Evolutionary conservation across 2,888 invertebrate species (phyloP), one percentile per base, ranked within the genome.

Genomic region (Drosophila dives): DNA sequence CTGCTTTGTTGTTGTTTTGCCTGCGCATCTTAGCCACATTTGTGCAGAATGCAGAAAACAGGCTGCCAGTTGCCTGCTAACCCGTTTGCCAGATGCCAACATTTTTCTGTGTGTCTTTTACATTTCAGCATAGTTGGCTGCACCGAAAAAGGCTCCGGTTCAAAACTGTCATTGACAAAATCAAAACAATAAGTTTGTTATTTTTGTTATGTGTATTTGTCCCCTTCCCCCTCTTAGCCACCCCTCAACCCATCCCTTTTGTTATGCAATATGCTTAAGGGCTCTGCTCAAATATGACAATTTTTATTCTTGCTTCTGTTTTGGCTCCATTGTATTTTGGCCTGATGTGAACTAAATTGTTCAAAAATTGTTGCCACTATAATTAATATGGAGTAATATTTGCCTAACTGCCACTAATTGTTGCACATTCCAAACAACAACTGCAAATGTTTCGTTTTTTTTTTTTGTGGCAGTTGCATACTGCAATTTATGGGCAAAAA

Each of bases 141-240:
- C 89, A 86, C 89, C 68, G 72, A 60, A 72, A 78, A 77, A 79
- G 62, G 67, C 70, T 64, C 70, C 61, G 70, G 66, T 53, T 45
- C 23, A 59, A 75, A 67, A 65, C 72, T 86, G 89, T 80, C 85
- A 89, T 84, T 89, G 85, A 81, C 89, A 89, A 89, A 80, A 89
- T 85, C 87, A 80, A 85, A 85, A 89, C 89, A 89, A 89, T 85
- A 85, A 83, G 85, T 85, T 85, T 83, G 84, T 75, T 89, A 81
- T 89, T 75, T 76, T 80, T 79, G 71, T 76, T 68, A 72, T 58
- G 58, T 20, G 58, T 60, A 63, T 29, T 23, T 26, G n/a, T 49
- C 6, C 12, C 29, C 0, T n/a, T n/a, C n/a, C 33, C 48, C 32
- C 38, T 26, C 26, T 3, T 4, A 29, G 7, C 0, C 36, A 5